Evolutionary conservation across 2,113 vertebrate genomes (phyloP).

Genomic region (Dasyornis broadbenti): DNA sequence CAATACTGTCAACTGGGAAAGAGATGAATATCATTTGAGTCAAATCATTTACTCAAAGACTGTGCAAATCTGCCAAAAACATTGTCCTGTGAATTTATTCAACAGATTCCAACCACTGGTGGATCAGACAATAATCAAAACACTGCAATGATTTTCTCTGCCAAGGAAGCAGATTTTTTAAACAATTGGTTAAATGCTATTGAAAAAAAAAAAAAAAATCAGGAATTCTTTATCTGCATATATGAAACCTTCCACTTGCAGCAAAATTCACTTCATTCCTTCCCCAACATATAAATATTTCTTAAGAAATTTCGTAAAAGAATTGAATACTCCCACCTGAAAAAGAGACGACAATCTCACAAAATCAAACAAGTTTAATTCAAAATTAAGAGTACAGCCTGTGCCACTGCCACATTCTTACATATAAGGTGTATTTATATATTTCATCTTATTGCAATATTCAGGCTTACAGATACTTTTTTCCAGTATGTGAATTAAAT

Average conservation of each 20-base stretch:
- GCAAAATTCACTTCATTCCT: not conserved
- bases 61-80: constrained; percentile 11
- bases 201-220: not conserved
- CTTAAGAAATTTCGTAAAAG: not conserved
- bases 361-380: not conserved
- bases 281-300: not conserved
- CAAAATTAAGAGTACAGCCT: not conserved
- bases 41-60: not conserved
- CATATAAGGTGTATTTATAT: too few species aligned
- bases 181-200: not conserved
- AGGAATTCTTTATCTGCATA: not conserved
- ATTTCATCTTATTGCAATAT: not conserved
- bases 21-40: constrained; percentile 12
- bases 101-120: not conserved
- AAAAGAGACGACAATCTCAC: not conserved
- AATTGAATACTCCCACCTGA: not conserved
- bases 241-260: not conserved
- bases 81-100: constrained; percentile 18
- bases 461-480: not conserved
- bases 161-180: not conserved
- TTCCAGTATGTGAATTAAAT: not conserved
- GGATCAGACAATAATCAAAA: not conserved
- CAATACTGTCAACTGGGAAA: constrained; percentile 47
- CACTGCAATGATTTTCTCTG: not conserved
- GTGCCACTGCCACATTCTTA: not conserved